Base-by-base conservation (phyloP, 2,888 invertebrate genomes). In the Esperia sulphurella region DNA sequence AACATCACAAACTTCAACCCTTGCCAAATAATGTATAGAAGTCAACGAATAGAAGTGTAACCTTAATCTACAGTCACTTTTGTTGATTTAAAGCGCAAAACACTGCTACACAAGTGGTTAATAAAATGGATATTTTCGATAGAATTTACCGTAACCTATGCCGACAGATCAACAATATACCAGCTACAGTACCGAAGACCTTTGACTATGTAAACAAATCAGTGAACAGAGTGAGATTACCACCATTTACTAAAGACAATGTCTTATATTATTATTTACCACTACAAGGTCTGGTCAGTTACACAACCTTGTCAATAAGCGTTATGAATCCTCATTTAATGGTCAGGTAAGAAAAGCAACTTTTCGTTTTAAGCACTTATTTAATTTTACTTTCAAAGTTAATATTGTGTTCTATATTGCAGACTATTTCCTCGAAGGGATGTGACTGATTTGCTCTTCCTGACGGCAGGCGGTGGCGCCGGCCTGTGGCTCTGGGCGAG, bases 321-420 rank as follows among this genome's bases (percentile, higher is more conserved):
- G 95, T 96, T 46, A 95, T 96, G 95, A 95, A 96, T 72, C 96
- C 96, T 3, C 91, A 92, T 57, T 82, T 96, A 59, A 91, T 95
- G 65, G 90, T 94, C 63, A 94, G 94, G 94, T 93, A 71, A 59
- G 72, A 31, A 31, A 8, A 9, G 3, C 8, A 2, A 31, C 5
- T 30, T 30, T 9, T 5, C 3, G 8, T 4, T 8, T 31, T 31
- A 4, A 2, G 8, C 31, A 31, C 1, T 2, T 31, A 31, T 31
- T 31, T 31, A 5, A 8, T 31, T 8, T 31, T 21, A 21, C 21
- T 21, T 21, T 21, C 21, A 21, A 21, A 3, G 2, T 5, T 5
- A 21, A 21, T 37, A 44, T 43, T n/a, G 52, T 45, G 14, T 45
- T 92, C n/a, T n/a, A n/a, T n/a, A n/a, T n/a, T 91, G 43, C 81